Percentiles rank a stretch among this genome's conserved stretches.
phyloP scores from a whole-genome alignment of 2,113 vertebrate genomes.

The Bubalus kerabau region DNA sequence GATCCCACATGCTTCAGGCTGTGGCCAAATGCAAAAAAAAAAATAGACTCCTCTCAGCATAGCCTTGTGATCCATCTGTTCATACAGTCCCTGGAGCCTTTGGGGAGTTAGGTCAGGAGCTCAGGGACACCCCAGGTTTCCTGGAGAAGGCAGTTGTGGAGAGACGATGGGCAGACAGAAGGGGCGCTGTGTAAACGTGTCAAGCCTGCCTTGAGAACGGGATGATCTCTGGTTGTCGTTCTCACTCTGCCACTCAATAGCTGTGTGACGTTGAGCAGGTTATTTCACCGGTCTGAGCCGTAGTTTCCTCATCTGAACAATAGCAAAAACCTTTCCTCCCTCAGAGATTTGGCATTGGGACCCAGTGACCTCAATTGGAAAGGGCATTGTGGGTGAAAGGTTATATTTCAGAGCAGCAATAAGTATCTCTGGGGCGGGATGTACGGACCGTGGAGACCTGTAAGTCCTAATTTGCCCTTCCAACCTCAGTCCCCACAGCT shows the following conservation, averaged over 20 bases:
- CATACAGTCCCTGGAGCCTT: neutral
- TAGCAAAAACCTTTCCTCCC: neutral
- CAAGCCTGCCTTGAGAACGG: neutral
- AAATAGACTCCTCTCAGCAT: neutral
- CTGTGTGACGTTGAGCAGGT: neutral
- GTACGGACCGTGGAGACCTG: rapidly evolving
- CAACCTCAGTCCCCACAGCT: neutral
- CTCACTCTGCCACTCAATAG: neutral
- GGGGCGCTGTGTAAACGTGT: neutral
- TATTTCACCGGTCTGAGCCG: neutral
- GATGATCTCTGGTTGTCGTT: neutral
- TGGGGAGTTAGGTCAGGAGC: neutral
- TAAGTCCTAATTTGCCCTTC: neutral
- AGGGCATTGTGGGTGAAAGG: neutral
- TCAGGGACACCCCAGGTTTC: neutral
- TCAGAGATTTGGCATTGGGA: neutral
- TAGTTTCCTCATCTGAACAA: neutral
- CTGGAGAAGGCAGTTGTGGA: neutral
- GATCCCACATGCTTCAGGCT: neutral
- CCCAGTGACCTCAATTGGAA: neutral
- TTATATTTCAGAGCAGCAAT: neutral
- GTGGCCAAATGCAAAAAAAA: neutral
- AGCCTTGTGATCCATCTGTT: neutral
- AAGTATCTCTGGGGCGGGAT: neutral
- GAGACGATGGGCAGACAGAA: neutral